Base-by-base conservation (phyloP, 2,113 vertebrate species). In the Lepus timidus region DNA sequence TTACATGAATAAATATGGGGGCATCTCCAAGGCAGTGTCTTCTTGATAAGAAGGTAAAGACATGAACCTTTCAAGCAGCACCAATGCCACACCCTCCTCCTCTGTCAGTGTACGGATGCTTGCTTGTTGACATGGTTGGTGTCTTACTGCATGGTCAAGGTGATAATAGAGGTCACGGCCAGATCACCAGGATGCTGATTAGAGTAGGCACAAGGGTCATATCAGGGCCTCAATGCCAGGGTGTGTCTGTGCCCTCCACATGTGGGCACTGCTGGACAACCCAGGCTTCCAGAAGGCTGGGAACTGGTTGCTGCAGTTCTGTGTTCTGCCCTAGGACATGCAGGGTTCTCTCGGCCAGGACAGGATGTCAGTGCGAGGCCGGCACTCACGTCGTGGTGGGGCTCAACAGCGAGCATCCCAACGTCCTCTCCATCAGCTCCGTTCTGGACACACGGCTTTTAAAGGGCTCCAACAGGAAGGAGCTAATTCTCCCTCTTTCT, bases 121-220 rank as follows among this genome's bases (percentile, higher is more conserved):
- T 4, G 0, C 51, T 74, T 20, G 0, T 27, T 90, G 9, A 3
- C 22, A 33, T 9, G 2, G 2, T 0, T 0, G 6, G 13, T 31
- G 16, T 22, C 71, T 12, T n/a, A 4, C 36, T 33, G 3, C 13
- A n/a, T 19, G 62, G 22, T 14, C 51, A 51, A 8, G 12, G 11
- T 27, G 14, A 33, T 9, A 11, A 4, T 33, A 22, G 19, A 20
- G 36, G n/a, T 29, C n/a, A n/a, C 4, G 14, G 27, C 25, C 14
- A n/a, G 3, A 31, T 39, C 67, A 31, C 51, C 9, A 6, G 65
- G 61, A 64, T 51, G 23, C 22, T n/a, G n/a, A 20, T 90, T 33
- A 61, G 79, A 92, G 33, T 14, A 51, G 73, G 6, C 3, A 0
- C 31, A 8, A 29, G n/a, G 6, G n/a, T 70, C 73, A 6, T 9